Evolutionary conservation across 92 coral and sea anemone genomes (phyloP).

Genomic region (Phymanthus crucifer): DNA sequence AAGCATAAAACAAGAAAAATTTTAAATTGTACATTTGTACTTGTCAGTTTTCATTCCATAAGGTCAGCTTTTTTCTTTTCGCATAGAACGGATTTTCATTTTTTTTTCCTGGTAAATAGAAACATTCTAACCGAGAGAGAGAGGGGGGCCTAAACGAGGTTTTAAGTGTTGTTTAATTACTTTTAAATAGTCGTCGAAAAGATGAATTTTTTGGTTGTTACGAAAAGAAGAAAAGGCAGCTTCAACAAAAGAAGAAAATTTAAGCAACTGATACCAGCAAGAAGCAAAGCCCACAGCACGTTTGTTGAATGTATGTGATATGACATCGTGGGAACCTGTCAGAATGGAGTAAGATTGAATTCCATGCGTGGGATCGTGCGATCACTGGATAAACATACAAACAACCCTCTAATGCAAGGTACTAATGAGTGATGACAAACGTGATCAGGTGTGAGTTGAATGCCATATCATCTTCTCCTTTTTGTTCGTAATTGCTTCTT

Average conservation of each 20-base stretch:
- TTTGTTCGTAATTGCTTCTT: constrained; percentile 1
- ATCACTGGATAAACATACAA: constrained; percentile 20
- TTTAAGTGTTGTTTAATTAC: too few species aligned
- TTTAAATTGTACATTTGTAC: too few species aligned
- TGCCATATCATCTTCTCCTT: background rate
- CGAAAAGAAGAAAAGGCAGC: background rate
- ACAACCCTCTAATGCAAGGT: constrained; percentile 2
- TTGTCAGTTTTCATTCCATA: background rate
- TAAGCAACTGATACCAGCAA: background rate
- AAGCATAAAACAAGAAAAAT: background rate
- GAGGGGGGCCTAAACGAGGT: too few species aligned
- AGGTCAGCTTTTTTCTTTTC: too few species aligned
- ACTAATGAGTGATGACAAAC: constrained; percentile 38
- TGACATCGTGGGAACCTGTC: constrained; percentile 40
- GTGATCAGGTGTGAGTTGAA: background rate
- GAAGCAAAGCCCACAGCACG: background rate
- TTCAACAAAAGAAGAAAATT: background rate
- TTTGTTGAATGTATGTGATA: background rate
- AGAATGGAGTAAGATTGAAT: constrained; percentile 26
- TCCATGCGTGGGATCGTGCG: constrained; percentile 16
- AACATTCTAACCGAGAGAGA: too few species aligned
- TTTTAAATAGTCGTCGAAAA: too few species aligned
- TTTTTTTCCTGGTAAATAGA: too few species aligned
- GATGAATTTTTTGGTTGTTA: background rate
- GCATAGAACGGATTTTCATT: too few species aligned